These are phyloP conservation scores for Epistrophe grossulariae DNA, from an alignment of 2,888 invertebrate genomes.

Conservation along the genomic window DNA sequence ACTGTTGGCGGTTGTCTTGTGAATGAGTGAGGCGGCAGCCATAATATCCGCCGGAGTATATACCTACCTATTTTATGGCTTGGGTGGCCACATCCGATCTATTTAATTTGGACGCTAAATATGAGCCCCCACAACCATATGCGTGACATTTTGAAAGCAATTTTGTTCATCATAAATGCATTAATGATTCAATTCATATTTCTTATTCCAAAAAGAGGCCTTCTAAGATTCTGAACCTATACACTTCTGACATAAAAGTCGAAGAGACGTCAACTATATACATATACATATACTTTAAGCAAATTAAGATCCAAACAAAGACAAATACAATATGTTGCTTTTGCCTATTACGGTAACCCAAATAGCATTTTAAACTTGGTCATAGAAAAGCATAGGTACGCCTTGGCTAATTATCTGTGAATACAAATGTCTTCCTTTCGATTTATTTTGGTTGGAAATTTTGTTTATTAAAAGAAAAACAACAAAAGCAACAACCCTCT, in stretches of 20 bases:
- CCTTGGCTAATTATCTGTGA: conserved; percentile 35
- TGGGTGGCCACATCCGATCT: conserved; percentile 73
- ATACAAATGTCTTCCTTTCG: conserved; percentile 31
- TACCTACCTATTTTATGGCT: conserved; percentile 57
- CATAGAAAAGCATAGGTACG: conserved; percentile 24
- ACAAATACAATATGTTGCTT: background rate
- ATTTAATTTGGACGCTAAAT: conserved; percentile 58
- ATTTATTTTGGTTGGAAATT: conserved; percentile 21
- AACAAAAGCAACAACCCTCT: conserved; percentile 4
- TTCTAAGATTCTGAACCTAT: conserved; percentile 26
- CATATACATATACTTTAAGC: background rate
- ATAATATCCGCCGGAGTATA: conserved; percentile 33
- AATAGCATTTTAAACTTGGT: conserved; percentile 49
- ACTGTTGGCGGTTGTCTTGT: conserved; percentile 56
- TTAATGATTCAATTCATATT: conserved; percentile 59
- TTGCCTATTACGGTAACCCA: conserved; percentile 43
- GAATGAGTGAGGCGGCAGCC: conserved; percentile 56
- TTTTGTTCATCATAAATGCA: conserved; percentile 8
- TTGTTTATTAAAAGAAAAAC: conserved; percentile 25
- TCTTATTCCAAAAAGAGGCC: conserved; percentile 32
- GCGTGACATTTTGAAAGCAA: conserved; percentile 32
- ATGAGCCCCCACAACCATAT: conserved; percentile 41
- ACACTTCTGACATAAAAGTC: conserved; percentile 3
- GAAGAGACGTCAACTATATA: background rate
- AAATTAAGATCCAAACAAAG: conserved; percentile 33